Base-by-base conservation (phyloP, 2,888 invertebrate species). In the Oligia fasciuncula region DNA sequence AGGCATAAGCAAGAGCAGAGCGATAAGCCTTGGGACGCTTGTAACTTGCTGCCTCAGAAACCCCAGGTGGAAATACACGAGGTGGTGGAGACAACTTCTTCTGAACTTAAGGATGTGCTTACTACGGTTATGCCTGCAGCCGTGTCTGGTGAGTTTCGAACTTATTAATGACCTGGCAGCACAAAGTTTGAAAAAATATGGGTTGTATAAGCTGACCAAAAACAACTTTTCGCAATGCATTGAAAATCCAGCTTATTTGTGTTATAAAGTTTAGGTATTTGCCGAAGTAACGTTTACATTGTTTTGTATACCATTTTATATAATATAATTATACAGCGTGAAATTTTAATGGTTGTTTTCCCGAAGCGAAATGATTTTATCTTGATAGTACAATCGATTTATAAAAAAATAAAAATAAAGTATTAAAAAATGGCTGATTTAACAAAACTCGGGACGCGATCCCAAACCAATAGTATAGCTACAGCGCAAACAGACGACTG, bases 11-110 rank as follows among this genome's bases (percentile, higher is more conserved):
- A 85, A 14, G 93, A 94, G 2, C 85, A 88, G 4, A 95, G 94
- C 76, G 94, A 94, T 17, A 92, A 93, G 73, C 96, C 96, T 0
- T 96, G 96, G 96, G 95, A 96, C 51, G 91, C 96, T 0, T 95
- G 93, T 76, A 95, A 95, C 78, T 84, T 94, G n/a, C 80, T 94
- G 9, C 95, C 95, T 0, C 93, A 93, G 63, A 94, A 93, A 80
- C 91, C 92, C 0, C 90, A 85, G 14, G 83, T 90, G 0, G 92
- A 90, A 40, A 70, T 80, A 0, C 89, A 92, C 5, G 92, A 93
- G 57, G 78, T 95, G 13, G 91, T 92, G 2, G 85, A 89, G 14
- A 91, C 88, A 35, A 92, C 94, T 1, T 85, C 92, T 2, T 62
- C 84, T 0, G 95, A 95, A 43, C 81, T 96, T 0, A 89, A 90